phyloP scores from a whole-genome alignment of 2,113 vertebrate species.

The Eulacestoma nigropectus region DNA sequence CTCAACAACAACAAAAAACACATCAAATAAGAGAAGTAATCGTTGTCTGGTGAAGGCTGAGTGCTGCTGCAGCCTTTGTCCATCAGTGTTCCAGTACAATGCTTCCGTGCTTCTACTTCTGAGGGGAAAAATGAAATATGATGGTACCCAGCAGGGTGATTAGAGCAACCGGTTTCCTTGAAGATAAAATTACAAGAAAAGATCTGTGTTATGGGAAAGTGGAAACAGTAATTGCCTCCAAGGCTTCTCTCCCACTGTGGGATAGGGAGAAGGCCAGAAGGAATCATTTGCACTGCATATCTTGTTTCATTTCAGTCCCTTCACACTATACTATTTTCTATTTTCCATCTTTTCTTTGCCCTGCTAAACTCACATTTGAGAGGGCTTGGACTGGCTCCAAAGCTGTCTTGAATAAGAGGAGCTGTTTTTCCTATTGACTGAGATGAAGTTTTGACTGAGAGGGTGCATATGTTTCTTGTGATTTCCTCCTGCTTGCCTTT shows the following conservation, averaged over 20 bases:
- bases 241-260: background rate
- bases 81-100: background rate
- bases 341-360: background rate
- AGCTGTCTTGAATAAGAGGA: background rate
- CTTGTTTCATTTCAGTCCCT: background rate
- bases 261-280: background rate
- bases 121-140: background rate
- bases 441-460: background rate
- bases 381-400: background rate
- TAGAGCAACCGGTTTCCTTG: background rate
- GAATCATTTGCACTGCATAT: background rate
- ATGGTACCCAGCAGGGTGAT: background rate
- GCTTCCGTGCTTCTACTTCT: background rate
- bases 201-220: background rate
- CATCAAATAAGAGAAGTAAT: background rate
- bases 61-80: accelerated
- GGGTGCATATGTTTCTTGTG: background rate
- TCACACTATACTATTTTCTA: background rate
- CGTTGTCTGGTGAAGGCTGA: background rate
- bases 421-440: background rate
- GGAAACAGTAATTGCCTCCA: background rate
- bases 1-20: accelerated
- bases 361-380: background rate
- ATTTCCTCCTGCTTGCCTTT: background rate
- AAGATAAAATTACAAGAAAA: background rate